Conservation (phyloP, 1,140 invertebrate genomes). For the Hycleus phaleratus region DNA sequence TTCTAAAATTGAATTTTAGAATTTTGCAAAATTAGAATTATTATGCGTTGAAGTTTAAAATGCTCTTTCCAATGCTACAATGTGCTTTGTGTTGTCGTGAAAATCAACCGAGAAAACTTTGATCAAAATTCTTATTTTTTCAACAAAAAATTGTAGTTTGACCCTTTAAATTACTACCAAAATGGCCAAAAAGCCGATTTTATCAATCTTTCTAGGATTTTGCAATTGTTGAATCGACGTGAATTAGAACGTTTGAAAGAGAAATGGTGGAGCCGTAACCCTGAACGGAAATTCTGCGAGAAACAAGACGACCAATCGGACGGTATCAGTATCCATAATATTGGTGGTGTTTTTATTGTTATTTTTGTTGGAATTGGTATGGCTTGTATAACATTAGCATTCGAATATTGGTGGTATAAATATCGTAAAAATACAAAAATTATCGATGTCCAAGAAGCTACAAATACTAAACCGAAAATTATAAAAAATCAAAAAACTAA, state of each 20-base stretch:
- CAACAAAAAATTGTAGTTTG: no score
- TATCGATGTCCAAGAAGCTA: constrained; percentile 48
- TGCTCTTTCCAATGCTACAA: no score
- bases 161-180: no score
- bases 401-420: constrained; percentile 94
- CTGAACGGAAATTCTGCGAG: constrained; percentile 69
- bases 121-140: no score
- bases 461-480: background rate
- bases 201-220: constrained; percentile 58
- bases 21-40: no score
- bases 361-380: constrained; percentile 90
- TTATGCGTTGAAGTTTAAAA: no score
- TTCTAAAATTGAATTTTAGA: no score
- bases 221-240: constrained; percentile 86
- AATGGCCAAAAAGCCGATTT: no score
- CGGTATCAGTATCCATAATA: constrained; percentile 95
- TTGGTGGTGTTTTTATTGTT: constrained; percentile 94
- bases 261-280: constrained; percentile 91
- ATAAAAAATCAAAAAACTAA: background rate
- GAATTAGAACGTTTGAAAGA: constrained; percentile 90
- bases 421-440: constrained; percentile 52
- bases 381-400: constrained; percentile 82
- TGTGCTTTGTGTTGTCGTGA: no score
- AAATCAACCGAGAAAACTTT: no score
- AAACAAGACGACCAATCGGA: constrained; percentile 87